Conservation (phyloP, 2,113 vertebrate genomes). For the Phaethornis superciliosus region DNA sequence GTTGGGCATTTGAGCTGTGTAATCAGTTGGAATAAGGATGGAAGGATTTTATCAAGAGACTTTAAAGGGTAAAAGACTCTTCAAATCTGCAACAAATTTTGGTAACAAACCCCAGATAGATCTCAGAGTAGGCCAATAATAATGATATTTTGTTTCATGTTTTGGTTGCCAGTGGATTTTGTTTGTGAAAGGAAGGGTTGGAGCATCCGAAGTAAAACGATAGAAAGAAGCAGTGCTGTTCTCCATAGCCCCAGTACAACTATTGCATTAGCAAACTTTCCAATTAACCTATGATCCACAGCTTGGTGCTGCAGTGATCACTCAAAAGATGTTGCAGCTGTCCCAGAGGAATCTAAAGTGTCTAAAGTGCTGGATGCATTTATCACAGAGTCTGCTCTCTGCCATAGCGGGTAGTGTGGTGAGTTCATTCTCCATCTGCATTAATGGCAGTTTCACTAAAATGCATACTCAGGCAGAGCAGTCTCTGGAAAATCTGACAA, state of each 20-base stretch:
- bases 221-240: background rate
- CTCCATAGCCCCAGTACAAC: background rate
- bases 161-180: background rate
- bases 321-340: slow-evolving; percentile 23
- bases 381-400: background rate
- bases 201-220: background rate
- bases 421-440: background rate
- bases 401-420: background rate
- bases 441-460: slow-evolving; percentile 24
- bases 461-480: background rate
- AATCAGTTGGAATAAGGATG: background rate
- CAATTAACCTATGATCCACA: slow-evolving; percentile 23
- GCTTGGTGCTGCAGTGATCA: background rate
- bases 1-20: background rate
- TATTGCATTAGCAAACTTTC: slow-evolving; percentile 37
- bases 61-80: background rate
- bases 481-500: slow-evolving; percentile 5
- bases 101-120: background rate
- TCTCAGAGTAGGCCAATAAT: background rate
- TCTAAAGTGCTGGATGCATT: slow-evolving; percentile 41
- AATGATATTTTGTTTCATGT: background rate
- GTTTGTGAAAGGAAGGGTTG: background rate
- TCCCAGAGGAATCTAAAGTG: slow-evolving; percentile 38
- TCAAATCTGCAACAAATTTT: background rate
- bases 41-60: background rate